Base-by-base conservation (phyloP, 2,888 invertebrate species). In the Nemoura dubitans region DNA sequence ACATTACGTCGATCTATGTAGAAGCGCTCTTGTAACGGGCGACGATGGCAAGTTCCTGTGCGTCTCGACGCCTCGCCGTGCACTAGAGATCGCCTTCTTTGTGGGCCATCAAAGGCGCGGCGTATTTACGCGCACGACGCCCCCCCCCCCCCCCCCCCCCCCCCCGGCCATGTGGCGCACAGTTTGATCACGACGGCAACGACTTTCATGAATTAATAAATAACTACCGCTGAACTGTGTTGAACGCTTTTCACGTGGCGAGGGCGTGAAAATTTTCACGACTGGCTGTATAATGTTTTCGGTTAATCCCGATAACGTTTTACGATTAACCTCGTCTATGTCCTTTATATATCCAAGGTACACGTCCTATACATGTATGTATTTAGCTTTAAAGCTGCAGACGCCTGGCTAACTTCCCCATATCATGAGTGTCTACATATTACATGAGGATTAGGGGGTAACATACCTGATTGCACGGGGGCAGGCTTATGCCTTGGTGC, bases 271-370 rank as follows among this genome's bases (percentile, higher is more conserved):
- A 59, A 59, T 59, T 59, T 59, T 59, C 59, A 59, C 59, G 59
- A 14, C 59, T 59, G n/a, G n/a, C n/a, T n/a, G n/a, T n/a, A 21
- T 14, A 59, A 3, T 59, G 14, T 59, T 59, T 59, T 29, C 81
- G 30, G 7, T 81, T 81, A 81, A 81, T 81, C 81, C 81, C 28
- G 28, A 30, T 30, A 81, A 81, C 81, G 81, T 81, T 81, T 81
- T 81, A 81, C 28, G 81, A 81, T 81, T 81, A 30, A 30, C 81
- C 81, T 7, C n/a, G 78, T 21, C n/a, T n/a, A n/a, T n/a, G n/a
- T n/a, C n/a, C n/a, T n/a, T n/a, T n/a, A n/a, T n/a, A n/a, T n/a
- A n/a, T n/a, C n/a, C n/a, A n/a, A n/a, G n/a, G n/a, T n/a, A n/a
- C n/a, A n/a, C 21, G 59, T 59, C 21, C 59, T 59, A 10, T 36